phyloP scores from a whole-genome alignment of 2,888 invertebrate genomes.

The Drosophila cognata region DNA sequence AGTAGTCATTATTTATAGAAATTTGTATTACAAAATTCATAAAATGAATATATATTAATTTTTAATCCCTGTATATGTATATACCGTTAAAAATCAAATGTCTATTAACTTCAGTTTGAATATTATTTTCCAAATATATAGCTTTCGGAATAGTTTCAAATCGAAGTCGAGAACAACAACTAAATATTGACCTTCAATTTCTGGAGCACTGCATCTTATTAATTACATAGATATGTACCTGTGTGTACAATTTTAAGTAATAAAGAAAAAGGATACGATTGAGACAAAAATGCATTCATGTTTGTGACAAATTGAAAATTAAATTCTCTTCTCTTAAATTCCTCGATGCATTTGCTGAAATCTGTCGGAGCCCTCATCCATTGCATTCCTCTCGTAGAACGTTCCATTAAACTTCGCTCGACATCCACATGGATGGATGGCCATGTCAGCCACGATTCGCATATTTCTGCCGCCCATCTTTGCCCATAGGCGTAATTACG shows the following conservation, averaged over 20 bases:
- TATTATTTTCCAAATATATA: too few species aligned
- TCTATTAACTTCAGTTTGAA: too few species aligned
- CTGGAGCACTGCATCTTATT: not conserved
- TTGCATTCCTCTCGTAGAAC: constrained; percentile 19
- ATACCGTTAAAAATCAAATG: too few species aligned
- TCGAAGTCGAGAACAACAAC: not conserved
- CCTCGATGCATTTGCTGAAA: constrained; percentile 25
- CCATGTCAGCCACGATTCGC: not conserved
- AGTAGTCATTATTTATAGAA: not conserved
- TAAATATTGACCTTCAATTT: not conserved
- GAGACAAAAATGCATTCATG: not conserved
- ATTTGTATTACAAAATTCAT: not conserved
- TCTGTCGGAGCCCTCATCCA: not conserved
- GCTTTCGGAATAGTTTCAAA: not conserved
- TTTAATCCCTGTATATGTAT: not conserved
- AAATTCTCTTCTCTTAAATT: constrained; percentile 34
- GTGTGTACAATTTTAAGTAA: not conserved
- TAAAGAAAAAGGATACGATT: not conserved
- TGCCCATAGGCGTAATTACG: constrained; percentile 47
- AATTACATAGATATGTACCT: not conserved
- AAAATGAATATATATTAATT: not conserved
- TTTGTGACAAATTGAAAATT: constrained; percentile 11
- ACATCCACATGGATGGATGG: constrained; percentile 1
- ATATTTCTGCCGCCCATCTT: constrained; percentile 9
- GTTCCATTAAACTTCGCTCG: constrained; percentile 4